Base-by-base conservation (phyloP, 2,888 invertebrate species). In the Rapana venosa region DNA sequence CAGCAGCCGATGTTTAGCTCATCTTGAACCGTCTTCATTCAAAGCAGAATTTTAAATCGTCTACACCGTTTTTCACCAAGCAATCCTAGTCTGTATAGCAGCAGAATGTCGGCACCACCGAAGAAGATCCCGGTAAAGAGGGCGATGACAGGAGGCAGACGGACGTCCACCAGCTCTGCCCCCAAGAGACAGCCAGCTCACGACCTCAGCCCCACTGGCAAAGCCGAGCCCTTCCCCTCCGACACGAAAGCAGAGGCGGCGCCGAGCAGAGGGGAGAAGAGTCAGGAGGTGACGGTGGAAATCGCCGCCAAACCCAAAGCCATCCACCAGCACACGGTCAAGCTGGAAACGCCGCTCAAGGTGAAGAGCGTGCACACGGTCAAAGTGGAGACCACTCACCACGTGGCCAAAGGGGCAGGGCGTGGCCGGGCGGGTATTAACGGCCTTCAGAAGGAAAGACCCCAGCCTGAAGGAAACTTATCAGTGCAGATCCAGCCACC, bases 81-180 rank as follows among this genome's bases (percentile, higher is more conserved):
- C 47, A 47, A 47, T 47, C 47, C 47, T 47, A 47, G 47, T 8
- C 47, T 47, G 47, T 47, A 47, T 8, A 47, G 47, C 47, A 8
- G 47, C 2, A 47, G 47, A 47, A 47, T 47, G 47, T 66, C 66
- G 1, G 17, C 66, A 66, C 17, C 35, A 74, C 11, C 84, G 77
- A 89, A 36, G 87, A 70, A 87, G 85, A 83, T 58, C 84, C 30
- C 87, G 56, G 83, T 32, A 11, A 66, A 61, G 32, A 89, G 79
- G 58, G 30, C 70, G 32, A 6, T 30, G 32, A 30, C 74, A 0
- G 77, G 79, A 58, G 61, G 26, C 58, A 83, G 61, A 58, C 58
- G 83, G 83, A 61, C 36, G 5, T 30, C 81, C 81, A 47, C 36
- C 36, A 26, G 26, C 81, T 8, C 47, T 6, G 2, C 81, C 81